Conservation (phyloP, 2,888 invertebrate genomes). For the Campopleginae sp. region DNA sequence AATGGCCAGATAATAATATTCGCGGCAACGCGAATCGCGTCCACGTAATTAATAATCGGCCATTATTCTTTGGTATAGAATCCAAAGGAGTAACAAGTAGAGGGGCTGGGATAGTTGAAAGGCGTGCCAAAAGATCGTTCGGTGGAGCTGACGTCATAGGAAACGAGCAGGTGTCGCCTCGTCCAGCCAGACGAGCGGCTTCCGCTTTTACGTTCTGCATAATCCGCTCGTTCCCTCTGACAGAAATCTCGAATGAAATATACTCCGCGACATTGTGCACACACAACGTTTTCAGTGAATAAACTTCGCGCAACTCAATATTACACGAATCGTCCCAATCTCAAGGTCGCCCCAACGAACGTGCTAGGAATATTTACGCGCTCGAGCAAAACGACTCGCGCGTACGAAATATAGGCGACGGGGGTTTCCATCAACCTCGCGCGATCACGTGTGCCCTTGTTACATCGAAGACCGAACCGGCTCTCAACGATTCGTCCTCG, state of each 20-base stretch:
- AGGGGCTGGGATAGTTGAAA: neutral
- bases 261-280: neutral
- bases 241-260: neutral
- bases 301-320: neutral
- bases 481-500: neutral
- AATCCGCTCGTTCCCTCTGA: neutral
- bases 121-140: neutral
- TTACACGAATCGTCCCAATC: neutral
- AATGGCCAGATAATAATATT: conserved; percentile 6
- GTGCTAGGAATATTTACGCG: conserved; percentile 11
- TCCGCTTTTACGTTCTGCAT: conserved; percentile 63
- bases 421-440: conserved; percentile 4
- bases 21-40: neutral
- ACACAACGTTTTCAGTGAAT: neutral
- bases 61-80: neutral
- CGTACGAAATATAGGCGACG: neutral
- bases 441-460: conserved; percentile 21
- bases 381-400: neutral
- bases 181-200: conserved; percentile 70
- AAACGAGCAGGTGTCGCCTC: conserved; percentile 70
- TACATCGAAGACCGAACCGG: conserved; percentile 4
- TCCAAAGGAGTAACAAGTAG: neutral
- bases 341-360: neutral
- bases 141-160: conserved; percentile 70
- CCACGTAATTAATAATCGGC: conserved; percentile 4